A percentile compares a stretch with the other conserved stretches of the same genome.
phyloP scores from a whole-genome alignment of 2,113 vertebrate species.

The Probosciger aterrimus region DNA sequence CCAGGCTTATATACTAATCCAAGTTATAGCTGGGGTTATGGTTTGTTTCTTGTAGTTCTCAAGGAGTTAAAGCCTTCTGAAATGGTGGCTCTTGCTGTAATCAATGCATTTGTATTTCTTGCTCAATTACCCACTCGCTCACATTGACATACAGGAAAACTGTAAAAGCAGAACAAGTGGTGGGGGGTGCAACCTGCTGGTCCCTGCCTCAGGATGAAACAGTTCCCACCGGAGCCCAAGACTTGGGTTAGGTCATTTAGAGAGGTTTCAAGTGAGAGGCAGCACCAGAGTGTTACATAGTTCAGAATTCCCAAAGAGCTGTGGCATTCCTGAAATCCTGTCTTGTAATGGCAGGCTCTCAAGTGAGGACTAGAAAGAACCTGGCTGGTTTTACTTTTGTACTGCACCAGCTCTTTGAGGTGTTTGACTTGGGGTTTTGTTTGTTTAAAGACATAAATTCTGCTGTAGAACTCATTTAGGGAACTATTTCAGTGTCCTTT shows the following conservation, averaged over 20 bases:
- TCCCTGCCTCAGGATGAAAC: rapidly evolving
- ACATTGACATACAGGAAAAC: neutral
- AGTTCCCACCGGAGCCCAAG: neutral
- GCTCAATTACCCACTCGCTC: neutral
- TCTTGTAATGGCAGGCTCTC: neutral
- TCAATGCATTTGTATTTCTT: neutral
- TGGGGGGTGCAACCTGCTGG: neutral
- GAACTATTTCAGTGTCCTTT: neutral
- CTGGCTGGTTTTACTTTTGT: neutral
- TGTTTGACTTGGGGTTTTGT: rapidly evolving
- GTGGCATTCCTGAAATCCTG: neutral
- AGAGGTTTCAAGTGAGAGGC: neutral
- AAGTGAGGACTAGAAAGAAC: neutral
- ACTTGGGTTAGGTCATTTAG: neutral
- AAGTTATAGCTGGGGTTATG: neutral
- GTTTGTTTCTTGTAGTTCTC: neutral
- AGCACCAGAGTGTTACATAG: neutral
- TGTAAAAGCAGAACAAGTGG: neutral
- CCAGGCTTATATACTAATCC: neutral
- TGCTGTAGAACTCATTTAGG: neutral
- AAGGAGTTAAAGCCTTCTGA: neutral
- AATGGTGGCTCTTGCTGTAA: neutral
- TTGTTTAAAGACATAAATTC: neutral
- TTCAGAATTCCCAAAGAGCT: neutral
- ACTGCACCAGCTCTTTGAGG: neutral